Percentiles rank a stretch among this genome's conserved stretches.
Evolutionary conservation across 2,888 invertebrate species (phyloP).

Genomic region (Drosophila vallismaia): DNA sequence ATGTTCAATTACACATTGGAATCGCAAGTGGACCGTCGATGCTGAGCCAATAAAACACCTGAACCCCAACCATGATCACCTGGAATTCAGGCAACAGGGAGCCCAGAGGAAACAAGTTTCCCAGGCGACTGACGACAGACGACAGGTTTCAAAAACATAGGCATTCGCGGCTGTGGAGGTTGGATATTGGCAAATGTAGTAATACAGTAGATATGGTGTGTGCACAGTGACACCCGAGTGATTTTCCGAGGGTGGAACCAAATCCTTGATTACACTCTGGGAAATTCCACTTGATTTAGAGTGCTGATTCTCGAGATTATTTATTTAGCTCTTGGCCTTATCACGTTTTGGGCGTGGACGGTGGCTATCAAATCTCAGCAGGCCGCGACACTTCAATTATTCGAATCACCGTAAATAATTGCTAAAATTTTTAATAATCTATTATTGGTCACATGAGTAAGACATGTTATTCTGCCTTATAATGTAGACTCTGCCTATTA

Average conservation of each 20-base stretch:
- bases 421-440: conserved; percentile 40
- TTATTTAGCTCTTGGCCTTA: conserved; percentile 35
- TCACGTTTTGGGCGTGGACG: conserved; percentile 9
- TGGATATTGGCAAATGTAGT: conserved; percentile 13
- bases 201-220: conserved; percentile 1
- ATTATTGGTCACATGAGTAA: conserved; percentile 37
- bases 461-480: conserved; percentile 13
- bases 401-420: conserved; percentile 33
- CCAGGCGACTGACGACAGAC: conserved; percentile 37
- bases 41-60: not conserved
- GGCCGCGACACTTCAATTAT: conserved; percentile 26
- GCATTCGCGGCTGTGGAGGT: conserved; percentile 20
- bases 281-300: conserved; percentile 44
- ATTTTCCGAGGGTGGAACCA: conserved; percentile 24
- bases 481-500: conserved; percentile 8
- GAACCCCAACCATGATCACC: conserved; percentile 11
- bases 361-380: conserved; percentile 31
- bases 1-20: not conserved
- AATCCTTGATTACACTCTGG: conserved; percentile 31
- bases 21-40: conserved; percentile 1
- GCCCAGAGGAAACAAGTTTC: conserved; percentile 43
- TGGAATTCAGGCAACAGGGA: conserved; percentile 21
- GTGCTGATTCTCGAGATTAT: conserved; percentile 21
- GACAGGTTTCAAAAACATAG: conserved; percentile 36
- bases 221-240: conserved; percentile 36